Base-by-base conservation (phyloP, 2,888 invertebrate genomes). In the Drosophila fungiperda region DNA sequence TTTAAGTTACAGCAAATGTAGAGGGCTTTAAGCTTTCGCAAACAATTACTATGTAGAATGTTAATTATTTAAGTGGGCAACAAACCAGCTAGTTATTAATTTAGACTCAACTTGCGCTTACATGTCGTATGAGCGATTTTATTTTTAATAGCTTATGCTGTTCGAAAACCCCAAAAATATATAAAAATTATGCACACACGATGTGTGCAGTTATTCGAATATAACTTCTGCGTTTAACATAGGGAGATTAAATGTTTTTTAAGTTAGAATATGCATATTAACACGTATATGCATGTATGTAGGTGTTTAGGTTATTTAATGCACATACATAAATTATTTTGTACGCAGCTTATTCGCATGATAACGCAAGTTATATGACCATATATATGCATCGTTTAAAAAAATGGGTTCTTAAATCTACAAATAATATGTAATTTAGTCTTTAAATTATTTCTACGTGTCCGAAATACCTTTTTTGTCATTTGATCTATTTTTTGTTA, bases 401-500 rank as follows among this genome's bases (percentile, higher is more conserved):
- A 38, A 38, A 38, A 38, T 17, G 2, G 38, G 17, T 9, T 8
- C 8, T 38, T 17, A 17, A 8, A 38, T 3, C 17, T 42, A 49
- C 26, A 23, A 17, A 17, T 5, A 49, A 49, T 29, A 29, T 29
- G 9, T 1, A 17, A 23, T 3, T 15, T 23, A 15, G 23, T 45
- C 15, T 23, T 45, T 4, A 23, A 38, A 45, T 23, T 45, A 45
- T 45, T 23, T 45, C 2, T 23, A 23, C 20, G 45, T 23, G 45
- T 45, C 45, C 20, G 15, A 45, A 45, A 45, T 8, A 23, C 45
- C 4, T n/a, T 50, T 50, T 26, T n/a, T n/a, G 20, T 23, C 40
- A 29, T 62, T 65, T 65, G 1, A 4, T 68, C 36, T 73, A 49
- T 45, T 42, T 29, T 42, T 29, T 11, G 36, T 23, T 17, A 23